Evolutionary conservation across 2,888 invertebrate species (phyloP).

Genomic region (Julus scanicus): DNA sequence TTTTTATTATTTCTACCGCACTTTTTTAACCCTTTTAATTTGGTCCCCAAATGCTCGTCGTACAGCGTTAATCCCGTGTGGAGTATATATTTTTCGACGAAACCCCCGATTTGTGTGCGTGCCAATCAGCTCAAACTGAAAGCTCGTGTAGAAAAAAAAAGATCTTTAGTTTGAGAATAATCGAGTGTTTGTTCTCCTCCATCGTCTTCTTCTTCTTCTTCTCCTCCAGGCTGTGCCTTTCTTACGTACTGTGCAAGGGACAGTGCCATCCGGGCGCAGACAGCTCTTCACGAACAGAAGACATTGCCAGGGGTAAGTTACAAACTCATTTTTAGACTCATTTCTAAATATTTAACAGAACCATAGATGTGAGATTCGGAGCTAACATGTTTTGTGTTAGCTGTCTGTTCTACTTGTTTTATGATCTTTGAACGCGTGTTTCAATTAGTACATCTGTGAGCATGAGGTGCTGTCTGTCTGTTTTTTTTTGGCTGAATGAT

Average conservation of each 20-base stretch:
- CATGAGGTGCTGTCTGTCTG: background rate
- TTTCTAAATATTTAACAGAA: background rate
- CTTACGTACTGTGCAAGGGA: conserved; percentile 97
- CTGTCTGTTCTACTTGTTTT: background rate
- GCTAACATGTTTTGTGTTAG: background rate
- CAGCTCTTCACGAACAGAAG: conserved; percentile 96
- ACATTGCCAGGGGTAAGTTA: conserved; percentile 96
- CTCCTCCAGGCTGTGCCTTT: conserved; percentile 90
- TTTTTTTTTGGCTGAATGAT: conserved; percentile 3
- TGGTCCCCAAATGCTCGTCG: background rate
- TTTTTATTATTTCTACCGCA: background rate
- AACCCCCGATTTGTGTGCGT: conserved; percentile 16
- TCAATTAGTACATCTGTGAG: too few relatives aligned
- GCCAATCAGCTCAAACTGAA: conserved; percentile 45
- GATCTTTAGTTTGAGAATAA: conserved; percentile 45
- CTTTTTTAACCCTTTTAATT: background rate
- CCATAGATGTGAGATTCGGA: background rate
- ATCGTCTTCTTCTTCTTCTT: conserved; percentile 52
- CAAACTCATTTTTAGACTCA: background rate
- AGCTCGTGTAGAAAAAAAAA: background rate
- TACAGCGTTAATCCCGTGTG: conserved; percentile 25
- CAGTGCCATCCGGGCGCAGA: conserved; percentile 92
- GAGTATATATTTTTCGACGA: conserved; percentile 12
- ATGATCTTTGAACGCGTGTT: background rate
- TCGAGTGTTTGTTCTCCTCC: conserved; percentile 48